Percentiles rank a stretch among this genome's conserved stretches.
These are phyloP conservation scores for Neolamprologus hecqui DNA, from an alignment of 2,113 vertebrate genomes.

Conservation along the genomic window DNA sequence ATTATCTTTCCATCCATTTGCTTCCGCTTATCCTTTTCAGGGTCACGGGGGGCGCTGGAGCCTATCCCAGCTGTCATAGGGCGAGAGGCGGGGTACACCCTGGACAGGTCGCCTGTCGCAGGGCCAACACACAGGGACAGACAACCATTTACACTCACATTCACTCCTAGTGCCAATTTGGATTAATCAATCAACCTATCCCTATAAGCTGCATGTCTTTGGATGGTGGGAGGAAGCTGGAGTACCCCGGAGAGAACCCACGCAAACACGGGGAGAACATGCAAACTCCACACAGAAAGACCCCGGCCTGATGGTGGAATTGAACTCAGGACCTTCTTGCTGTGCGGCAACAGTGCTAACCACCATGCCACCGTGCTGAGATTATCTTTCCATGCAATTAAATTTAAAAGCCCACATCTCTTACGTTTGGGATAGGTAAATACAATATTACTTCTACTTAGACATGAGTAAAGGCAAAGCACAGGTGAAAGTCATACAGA, in stretches of 20 bases:
- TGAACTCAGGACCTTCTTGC: too few species aligned
- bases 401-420: neutral
- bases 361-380: neutral
- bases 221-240: fast-evolving
- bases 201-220: too few species aligned
- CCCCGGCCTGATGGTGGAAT: fast-evolving
- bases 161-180: too few species aligned
- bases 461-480: neutral
- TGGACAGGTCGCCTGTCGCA: fast-evolving
- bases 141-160: too few species aligned
- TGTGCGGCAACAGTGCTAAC: too few species aligned
- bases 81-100: fast-evolving
- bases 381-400: neutral
- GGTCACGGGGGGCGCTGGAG: too few species aligned
- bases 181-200: too few species aligned
- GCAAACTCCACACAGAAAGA: too few species aligned
- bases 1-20: neutral
- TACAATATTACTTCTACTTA: neutral
- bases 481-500: neutral
- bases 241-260: too few species aligned
- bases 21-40: too few species aligned
- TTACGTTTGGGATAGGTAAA: neutral
- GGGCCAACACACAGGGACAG: too few species aligned
- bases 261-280: fast-evolving
- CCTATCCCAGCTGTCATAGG: too few species aligned